Percentiles rank a stretch among this genome's conserved stretches.
phyloP scores from a whole-genome alignment of 1,140 invertebrate species.

The Drosophila nasuta region DNA sequence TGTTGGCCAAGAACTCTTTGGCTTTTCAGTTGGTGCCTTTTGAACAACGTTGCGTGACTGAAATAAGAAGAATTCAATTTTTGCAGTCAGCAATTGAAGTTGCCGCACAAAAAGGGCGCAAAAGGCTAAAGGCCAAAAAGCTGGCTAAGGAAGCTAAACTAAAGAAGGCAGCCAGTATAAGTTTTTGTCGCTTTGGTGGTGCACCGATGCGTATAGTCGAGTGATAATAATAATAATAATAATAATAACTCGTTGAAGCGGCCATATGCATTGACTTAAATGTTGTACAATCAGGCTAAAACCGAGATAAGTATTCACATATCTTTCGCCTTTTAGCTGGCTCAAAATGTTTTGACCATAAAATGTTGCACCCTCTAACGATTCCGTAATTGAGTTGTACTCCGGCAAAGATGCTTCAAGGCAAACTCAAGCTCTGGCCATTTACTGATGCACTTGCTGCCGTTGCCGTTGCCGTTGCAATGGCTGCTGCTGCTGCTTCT shows the following conservation, averaged over 20 bases:
- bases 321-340: conserved; percentile 10
- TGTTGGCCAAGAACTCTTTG: conserved; percentile 32
- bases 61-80: conserved; percentile 51
- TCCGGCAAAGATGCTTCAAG: conserved; percentile 3
- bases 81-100: conserved; percentile 21
- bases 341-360: conserved; percentile 16
- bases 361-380: conserved; percentile 29
- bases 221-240: conserved; percentile 38
- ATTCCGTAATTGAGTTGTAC: conserved; percentile 37
- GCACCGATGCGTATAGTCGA: conserved; percentile 19
- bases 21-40: conserved; percentile 36
- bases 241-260: conserved; percentile 7
- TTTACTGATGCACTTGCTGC: conserved; percentile 10
- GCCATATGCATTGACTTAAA: conserved; percentile 14
- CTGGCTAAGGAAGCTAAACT: conserved; percentile 2
- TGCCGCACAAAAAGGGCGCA: conserved; percentile 3
- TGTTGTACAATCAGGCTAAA: conserved; percentile 37
- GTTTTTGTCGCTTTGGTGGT: conserved; percentile 23
- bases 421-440: conserved; percentile 1
- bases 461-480: neutral
- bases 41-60: conserved; percentile 45
- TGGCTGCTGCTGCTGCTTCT: neutral
- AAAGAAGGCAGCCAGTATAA: neutral
- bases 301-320: conserved; percentile 21
- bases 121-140: conserved; percentile 14